Percentiles rank a stretch among this genome's conserved stretches.
phyloP scores from a whole-genome alignment of 2,888 invertebrate genomes.

The Melanostoma mellinum region DNA sequence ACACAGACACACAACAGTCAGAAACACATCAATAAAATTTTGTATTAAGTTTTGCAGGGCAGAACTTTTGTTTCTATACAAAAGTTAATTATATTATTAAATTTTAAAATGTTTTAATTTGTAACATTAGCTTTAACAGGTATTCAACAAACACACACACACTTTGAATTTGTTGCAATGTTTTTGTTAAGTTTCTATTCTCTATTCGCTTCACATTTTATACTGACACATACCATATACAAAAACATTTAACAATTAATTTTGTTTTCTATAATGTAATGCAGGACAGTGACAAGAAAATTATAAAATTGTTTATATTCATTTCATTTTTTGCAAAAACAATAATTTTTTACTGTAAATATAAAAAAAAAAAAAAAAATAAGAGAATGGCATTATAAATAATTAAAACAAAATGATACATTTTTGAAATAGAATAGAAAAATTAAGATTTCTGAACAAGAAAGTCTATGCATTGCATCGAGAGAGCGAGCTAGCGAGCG shows the following conservation, averaged over 20 bases:
- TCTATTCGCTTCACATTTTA: conserved; percentile 53
- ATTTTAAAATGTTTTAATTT: conserved; percentile 35
- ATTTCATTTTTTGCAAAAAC: conserved; percentile 39
- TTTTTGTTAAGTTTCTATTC: conserved; percentile 54
- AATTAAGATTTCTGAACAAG: conserved; percentile 22
- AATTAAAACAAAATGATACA: conserved; percentile 21
- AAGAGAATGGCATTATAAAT: conserved; percentile 51
- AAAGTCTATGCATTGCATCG: conserved; percentile 33
- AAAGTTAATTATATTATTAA: conserved; percentile 51
- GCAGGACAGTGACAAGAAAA: conserved; percentile 34
- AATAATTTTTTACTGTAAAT: conserved; percentile 47
- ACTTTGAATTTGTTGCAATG: conserved; percentile 29
- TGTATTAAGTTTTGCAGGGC: conserved; percentile 56
- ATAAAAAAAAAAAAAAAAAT: conserved; percentile 13
- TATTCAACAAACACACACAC: conserved; percentile 30
- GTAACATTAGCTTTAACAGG: conserved; percentile 38
- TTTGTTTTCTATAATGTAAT: conserved; percentile 12
- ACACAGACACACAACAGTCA: conserved; percentile 29
- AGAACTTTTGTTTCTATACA: conserved; percentile 36
- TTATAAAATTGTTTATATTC: conserved; percentile 18
- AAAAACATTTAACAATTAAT: conserved; percentile 24
- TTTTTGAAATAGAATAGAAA: conserved; percentile 17
- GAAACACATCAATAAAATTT: conserved; percentile 30
- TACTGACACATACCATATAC: conserved; percentile 69
- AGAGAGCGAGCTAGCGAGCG: conserved; percentile 19